Evolutionary conservation across 92 coral and sea anemone species (phyloP).

Genomic region (Muricea muricata): DNA sequence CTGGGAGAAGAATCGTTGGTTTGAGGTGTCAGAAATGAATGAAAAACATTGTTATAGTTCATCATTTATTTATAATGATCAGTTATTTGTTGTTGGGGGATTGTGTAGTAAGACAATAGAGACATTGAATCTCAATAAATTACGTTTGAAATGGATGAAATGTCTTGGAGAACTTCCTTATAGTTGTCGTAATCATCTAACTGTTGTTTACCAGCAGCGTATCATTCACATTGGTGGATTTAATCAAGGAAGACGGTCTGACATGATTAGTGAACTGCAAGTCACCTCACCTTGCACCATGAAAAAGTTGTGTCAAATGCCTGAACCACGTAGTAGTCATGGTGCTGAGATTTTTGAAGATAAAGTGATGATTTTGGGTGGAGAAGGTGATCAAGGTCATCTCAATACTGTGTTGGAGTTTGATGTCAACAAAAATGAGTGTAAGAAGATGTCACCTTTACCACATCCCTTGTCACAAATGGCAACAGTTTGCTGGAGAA

Average conservation of each 20-base stretch:
- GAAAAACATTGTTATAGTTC: background rate
- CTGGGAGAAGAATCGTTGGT: constrained; percentile 5
- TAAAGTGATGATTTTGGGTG: constrained; percentile 19
- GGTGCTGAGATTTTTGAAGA: constrained; percentile 14
- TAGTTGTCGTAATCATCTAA: background rate
- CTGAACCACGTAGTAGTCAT: constrained; percentile 25
- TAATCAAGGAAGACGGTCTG: background rate
- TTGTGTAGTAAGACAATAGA: background rate
- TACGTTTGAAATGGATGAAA: background rate
- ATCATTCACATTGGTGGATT: background rate
- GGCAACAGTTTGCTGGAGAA: constrained; percentile 14
- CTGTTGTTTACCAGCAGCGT: constrained; percentile 1
- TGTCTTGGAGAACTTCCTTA: background rate
- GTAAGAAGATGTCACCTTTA: constrained; percentile 7
- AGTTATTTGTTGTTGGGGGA: background rate
- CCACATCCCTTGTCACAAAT: background rate
- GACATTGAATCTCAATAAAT: background rate
- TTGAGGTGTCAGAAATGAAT: background rate
- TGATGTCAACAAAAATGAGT: constrained; percentile 8
- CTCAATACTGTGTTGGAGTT: background rate
- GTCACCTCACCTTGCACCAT: background rate
- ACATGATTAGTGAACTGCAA: background rate
- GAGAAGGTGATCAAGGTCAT: background rate
- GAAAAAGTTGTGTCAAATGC: constrained; percentile 10
- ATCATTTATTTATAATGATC: background rate